Conservation (phyloP, 1,140 invertebrate genomes). For the Solen grandis region DNA sequence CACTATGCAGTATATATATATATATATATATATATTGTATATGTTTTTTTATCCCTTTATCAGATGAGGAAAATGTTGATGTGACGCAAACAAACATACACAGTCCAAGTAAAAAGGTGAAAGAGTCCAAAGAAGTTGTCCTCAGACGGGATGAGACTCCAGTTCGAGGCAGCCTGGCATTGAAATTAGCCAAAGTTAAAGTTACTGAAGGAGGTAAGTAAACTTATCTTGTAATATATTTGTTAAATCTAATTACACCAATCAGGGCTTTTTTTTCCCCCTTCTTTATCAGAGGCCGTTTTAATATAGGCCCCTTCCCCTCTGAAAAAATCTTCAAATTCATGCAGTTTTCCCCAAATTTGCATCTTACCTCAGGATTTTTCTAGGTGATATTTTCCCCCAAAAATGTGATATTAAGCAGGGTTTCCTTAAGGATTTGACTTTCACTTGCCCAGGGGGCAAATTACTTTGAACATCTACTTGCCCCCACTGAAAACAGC, state of each 20-base stretch:
- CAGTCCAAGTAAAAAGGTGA: slow-evolving; percentile 55
- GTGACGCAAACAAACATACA: neutral
- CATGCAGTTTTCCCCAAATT: neutral
- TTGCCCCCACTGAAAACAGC: no score
- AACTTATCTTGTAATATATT: neutral
- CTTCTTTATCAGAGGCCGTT: no score
- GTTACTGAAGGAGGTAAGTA: neutral
- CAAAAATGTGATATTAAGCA: no score
- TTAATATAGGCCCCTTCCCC: no score
- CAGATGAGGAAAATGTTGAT: slow-evolving; percentile 5
- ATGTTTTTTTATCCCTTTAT: slow-evolving; percentile 5
- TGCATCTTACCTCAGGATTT: neutral
- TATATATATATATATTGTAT: no score
- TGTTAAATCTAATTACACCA: neutral
- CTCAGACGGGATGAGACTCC: slow-evolving; percentile 55
- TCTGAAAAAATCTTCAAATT: no score
- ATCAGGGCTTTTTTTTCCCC: neutral
- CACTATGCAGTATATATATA: neutral
- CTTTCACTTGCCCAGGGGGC: no score
- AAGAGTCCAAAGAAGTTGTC: neutral
- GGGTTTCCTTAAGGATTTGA: no score
- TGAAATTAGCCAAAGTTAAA: slow-evolving; percentile 25
- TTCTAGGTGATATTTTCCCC: neutral
- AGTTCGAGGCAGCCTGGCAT: slow-evolving; percentile 25
- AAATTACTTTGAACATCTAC: no score